Evolutionary conservation across 2,888 invertebrate genomes (phyloP), one percentile per base, ranked within the genome.

Genomic region (Fissipunctia ypsillon): DNA sequence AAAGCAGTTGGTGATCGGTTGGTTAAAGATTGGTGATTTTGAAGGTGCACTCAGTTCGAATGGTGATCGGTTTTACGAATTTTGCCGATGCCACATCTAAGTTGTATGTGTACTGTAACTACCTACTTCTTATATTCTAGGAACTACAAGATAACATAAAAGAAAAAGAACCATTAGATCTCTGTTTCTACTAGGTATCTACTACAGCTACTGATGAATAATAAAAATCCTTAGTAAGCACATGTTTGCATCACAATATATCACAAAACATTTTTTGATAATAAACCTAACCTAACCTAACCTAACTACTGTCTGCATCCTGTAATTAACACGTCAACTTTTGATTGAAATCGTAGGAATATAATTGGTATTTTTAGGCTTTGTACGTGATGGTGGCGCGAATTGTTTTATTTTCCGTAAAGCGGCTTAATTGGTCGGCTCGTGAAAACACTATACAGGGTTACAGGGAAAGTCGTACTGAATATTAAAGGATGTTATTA

Each of bases 331-430:
- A 74, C 12, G 28, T 54, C 74, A 64, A 65, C 25, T 28, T 80
- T 80, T 74, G 52, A 73, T 77, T 80, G 59, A 38, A 65, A 41
- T 74, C 54, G 60, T 65, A 61, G 54, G 38, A 80, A 31, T 45
- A 50, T 65, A 65, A 65, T 80, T 65, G 35, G 60, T 74, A 80
- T 80, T 74, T 71, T 60, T 45, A 50, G n/a, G 48, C 10, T 61
- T 52, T 59, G 7, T 31, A 41, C 45, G 43, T 52, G 50, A 43
- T 25, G 14, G 38, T 57, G 25, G 43, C 10, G 25, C n/a, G 35
- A 64, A 35, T 73, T 54, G 25, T 48, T 80, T 73, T 80, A 48
- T 77, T 41, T 73, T 35, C 31, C 35, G 19, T 60, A 56, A 71
- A 80, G n/a, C n/a, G 31, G 43, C 9, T 43, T 65, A 41, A 77